phyloP scores from a whole-genome alignment of 2,113 vertebrate species.

The Corythoichthys intestinalis region DNA sequence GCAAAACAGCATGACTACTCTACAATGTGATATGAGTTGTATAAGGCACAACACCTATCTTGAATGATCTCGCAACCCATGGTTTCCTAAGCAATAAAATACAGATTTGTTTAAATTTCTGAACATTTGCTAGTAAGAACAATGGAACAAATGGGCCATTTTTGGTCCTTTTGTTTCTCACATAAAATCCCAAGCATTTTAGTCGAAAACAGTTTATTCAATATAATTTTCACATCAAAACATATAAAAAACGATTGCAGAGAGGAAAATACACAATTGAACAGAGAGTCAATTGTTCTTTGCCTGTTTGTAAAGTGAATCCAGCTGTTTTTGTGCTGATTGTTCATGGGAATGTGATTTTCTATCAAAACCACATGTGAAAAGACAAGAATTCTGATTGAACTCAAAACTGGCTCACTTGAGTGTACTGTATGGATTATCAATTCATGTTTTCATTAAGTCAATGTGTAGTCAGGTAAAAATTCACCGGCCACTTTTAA shows the following conservation, averaged over 20 bases:
- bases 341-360: constrained; percentile 17
- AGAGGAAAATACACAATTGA: constrained; percentile 46
- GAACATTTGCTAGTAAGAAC: too few species aligned
- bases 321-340: constrained; percentile 37
- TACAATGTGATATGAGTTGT: too few species aligned
- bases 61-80: too few species aligned
- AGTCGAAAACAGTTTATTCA: constrained; percentile 52
- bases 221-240: constrained; percentile 73
- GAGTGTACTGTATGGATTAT: constrained; percentile 8
- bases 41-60: too few species aligned
- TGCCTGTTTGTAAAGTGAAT: constrained; percentile 20
- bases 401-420: constrained; percentile 28
- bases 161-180: not conserved
- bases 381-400: constrained; percentile 32
- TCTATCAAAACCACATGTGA: constrained; percentile 30
- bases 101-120: too few species aligned
- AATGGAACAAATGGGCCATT: too few species aligned
- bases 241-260: constrained; percentile 71
- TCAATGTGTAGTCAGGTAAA: not conserved
- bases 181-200: not conserved
- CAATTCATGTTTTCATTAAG: constrained; percentile 8
- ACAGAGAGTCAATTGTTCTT: constrained; percentile 29
- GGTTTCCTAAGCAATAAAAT: too few species aligned
- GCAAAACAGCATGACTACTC: too few species aligned
- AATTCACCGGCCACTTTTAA: constrained; percentile 8